A percentile compares a stretch with the other conserved stretches of the same genome.
phyloP scores from a whole-genome alignment of 2,888 invertebrate genomes.

The Scaptomyza parva region DNA sequence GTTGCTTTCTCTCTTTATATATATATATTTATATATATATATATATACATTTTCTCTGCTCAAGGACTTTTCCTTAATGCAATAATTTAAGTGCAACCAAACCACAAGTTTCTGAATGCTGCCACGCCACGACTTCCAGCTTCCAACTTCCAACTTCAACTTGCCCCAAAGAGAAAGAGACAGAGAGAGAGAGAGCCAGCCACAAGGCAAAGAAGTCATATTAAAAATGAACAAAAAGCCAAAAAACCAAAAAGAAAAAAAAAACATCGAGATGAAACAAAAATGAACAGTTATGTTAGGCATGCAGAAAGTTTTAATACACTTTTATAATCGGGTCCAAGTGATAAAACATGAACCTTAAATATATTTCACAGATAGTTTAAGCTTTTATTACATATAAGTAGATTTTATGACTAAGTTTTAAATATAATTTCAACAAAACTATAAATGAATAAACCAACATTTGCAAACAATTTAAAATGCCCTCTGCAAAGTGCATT shows the following conservation, averaged over 20 bases:
- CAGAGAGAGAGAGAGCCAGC: conserved; percentile 16
- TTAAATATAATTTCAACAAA: neutral
- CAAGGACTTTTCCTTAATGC: conserved; percentile 73
- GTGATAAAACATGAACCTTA: neutral
- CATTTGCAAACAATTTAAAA: neutral
- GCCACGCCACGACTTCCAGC: conserved; percentile 35
- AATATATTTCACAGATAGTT: neutral
- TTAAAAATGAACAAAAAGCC: conserved; percentile 65
- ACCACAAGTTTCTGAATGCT: conserved; percentile 59
- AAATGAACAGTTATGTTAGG: conserved; percentile 4
- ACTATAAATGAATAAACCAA: neutral
- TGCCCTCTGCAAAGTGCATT: neutral
- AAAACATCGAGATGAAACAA: neutral
- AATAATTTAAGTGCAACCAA: conserved; percentile 77
- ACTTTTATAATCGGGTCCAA: neutral
- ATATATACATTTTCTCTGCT: conserved; percentile 27
- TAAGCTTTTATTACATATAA: neutral
- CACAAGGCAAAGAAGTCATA: conserved; percentile 63
- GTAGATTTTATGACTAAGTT: neutral
- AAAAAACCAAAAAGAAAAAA: conserved; percentile 16
- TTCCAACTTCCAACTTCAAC: conserved; percentile 27
- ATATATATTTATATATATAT: neutral
- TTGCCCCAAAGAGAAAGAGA: conserved; percentile 22
- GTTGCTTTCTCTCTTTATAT: too few species aligned
- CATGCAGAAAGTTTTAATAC: neutral